Evolutionary conservation across 2,888 invertebrate species (phyloP), one percentile per base, ranked within the genome.

Genomic region (Branchipolynoe longqiensis): DNA sequence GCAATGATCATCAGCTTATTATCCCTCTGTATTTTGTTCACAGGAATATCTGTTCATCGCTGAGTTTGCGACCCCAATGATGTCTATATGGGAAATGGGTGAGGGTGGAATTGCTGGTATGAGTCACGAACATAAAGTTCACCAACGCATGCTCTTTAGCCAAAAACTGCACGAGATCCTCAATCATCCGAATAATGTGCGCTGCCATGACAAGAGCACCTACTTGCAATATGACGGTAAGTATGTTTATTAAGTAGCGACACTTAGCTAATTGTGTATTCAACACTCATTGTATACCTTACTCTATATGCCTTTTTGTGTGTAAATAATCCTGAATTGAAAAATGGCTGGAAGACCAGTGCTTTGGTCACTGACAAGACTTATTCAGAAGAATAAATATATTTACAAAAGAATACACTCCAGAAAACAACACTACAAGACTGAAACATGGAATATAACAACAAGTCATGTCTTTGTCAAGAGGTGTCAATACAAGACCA

Each of bases 21-120:
- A 8, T 12, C 48, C 18, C 48, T 12, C 48, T 48, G 18, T 25
- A 8, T 3, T 56, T 25, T n/a, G 3, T 1, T 56, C 25, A 3
- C 59, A 83, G 83, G 59, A 83, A 38, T 83, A 33, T 38, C 33
- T 78, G 22, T 84, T 54, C 56, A 56, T 85, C 28, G 18, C 31
- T n/a, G 86, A 86, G 62, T 86, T 86, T 33, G 84, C 86, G 8
- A 86, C 86, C 1, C 86, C 86, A 12, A 22, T 86, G 41, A 58
- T 62, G 0, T 38, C 86, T 1, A 18, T 86, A 40, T 86, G 62
- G 25, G 86, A 86, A 62, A 86, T 86, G 86, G 86, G 74, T 40
- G n/a, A 22, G 40, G 86, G 78, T 14, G 33, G 36, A 2, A 56
- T 86, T 12, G 86, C 86, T 31, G 86, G 86, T 14, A 59, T 86